Evolutionary conservation across 2,888 invertebrate genomes (phyloP).

Genomic region (Lumbricus terrestris): DNA sequence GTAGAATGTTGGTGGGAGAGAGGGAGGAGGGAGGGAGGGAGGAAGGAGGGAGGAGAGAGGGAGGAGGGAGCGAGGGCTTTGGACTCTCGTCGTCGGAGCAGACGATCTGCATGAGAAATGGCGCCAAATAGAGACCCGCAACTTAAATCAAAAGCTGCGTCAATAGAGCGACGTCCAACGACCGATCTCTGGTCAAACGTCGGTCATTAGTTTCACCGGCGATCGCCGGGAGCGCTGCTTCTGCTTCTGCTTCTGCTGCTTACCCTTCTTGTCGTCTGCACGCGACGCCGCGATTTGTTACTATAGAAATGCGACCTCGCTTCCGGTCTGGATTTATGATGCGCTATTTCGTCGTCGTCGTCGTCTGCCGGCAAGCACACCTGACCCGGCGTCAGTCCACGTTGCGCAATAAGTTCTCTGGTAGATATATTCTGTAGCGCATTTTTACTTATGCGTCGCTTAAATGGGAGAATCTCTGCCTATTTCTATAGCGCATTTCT

Average conservation of each 20-base stretch:
- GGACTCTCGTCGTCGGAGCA: background rate
- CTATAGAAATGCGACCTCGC: background rate
- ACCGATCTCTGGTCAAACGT: background rate
- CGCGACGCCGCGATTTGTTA: background rate
- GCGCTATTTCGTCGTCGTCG: background rate
- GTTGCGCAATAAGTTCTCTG: background rate
- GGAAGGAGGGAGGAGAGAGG: background rate
- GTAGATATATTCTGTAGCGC: background rate
- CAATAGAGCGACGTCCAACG: background rate
- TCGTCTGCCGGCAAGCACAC: background rate
- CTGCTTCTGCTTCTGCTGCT: too few species aligned
- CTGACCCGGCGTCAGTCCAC: background rate
- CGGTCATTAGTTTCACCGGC: background rate
- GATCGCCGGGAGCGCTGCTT: background rate
- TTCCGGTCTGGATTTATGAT: background rate
- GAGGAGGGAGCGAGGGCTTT: background rate
- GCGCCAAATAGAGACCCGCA: background rate
- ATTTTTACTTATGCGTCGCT: background rate
- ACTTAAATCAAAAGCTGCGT: background rate
- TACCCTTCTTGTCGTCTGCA: background rate
- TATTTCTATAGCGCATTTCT: background rate
- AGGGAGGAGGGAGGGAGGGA: background rate
- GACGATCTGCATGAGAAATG: slow-evolving; percentile 3
- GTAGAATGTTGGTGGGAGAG: too few species aligned
- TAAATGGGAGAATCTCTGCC: background rate